Evolutionary conservation across 2,888 invertebrate species (phyloP).

Genomic region (Caenorhabditis becei): DNA sequence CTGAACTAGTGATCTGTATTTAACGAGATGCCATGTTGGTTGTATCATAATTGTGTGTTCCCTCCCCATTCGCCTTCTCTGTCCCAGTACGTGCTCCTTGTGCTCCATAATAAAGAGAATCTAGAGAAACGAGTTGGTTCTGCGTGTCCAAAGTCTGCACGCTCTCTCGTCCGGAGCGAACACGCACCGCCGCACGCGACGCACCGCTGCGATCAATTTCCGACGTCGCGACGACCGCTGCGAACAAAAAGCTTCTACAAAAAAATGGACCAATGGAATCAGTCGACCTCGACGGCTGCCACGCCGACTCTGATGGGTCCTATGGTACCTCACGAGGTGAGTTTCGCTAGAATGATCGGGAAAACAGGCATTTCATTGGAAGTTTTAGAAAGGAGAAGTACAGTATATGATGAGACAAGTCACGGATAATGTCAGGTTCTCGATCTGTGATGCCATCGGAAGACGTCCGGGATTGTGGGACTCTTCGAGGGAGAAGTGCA

Average conservation of each 20-base stretch:
- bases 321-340: background rate
- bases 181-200: conserved; percentile 61
- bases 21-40: conserved; percentile 25
- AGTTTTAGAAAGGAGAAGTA: conserved; percentile 22
- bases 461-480: conserved; percentile 64
- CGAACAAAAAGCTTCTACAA: background rate
- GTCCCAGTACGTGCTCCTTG: conserved; percentile 27
- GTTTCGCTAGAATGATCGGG: background rate
- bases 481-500: conserved; percentile 53
- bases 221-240: conserved; percentile 34
- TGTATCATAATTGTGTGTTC: conserved; percentile 25
- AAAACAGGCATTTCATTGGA: too few relatives aligned
- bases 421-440: conserved; percentile 58
- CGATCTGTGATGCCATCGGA: conserved; percentile 60
- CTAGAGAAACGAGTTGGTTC: conserved; percentile 14
- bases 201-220: conserved; percentile 60
- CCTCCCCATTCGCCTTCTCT: background rate
- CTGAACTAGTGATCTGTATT: conserved; percentile 7
- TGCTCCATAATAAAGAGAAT: conserved; percentile 38
- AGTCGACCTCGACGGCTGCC: conserved; percentile 3
- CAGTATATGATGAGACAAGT: conserved; percentile 47
- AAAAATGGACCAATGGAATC: conserved; percentile 39
- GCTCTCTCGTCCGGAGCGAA: conserved; percentile 15
- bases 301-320: background rate
- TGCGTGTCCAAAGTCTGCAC: background rate